Percentiles rank a stretch among this genome's conserved stretches.
phyloP scores from a whole-genome alignment of 1,140 invertebrate genomes.

The Popillia japonica region DNA sequence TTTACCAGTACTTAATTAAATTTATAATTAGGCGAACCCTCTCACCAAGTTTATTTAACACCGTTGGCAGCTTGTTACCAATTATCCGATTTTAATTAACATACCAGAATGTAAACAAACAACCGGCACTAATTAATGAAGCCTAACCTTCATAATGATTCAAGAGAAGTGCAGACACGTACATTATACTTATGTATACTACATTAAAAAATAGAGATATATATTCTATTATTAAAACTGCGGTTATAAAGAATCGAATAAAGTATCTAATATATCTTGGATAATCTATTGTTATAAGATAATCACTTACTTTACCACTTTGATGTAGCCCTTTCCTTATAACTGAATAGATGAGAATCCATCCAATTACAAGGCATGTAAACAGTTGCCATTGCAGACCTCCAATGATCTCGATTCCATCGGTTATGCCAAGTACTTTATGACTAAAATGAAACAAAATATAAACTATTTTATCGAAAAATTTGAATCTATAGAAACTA shows the following conservation, averaged over 20 bases:
- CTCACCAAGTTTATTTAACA: conserved; percentile 20
- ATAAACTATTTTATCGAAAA: neutral
- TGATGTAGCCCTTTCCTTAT: conserved; percentile 77
- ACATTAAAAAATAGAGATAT: neutral
- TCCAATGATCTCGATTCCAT: conserved; percentile 71
- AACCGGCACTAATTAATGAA: neutral
- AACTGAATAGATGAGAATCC: conserved; percentile 76
- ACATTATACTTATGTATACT: no score
- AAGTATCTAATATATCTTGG: no score
- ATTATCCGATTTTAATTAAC: conserved; percentile 29
- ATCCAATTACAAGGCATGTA: conserved; percentile 72
- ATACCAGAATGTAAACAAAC: conserved; percentile 3
- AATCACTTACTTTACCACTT: conserved; percentile 74
- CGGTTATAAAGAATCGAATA: neutral
- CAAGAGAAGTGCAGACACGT: neutral
- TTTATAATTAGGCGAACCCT: conserved; percentile 18
- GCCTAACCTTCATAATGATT: neutral
- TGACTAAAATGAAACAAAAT: conserved; percentile 60
- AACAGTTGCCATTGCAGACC: conserved; percentile 76
- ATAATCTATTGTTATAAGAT: neutral
- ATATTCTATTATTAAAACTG: neutral
- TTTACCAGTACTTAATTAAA: conserved; percentile 15
- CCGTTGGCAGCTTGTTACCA: conserved; percentile 21
- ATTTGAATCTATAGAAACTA: neutral
- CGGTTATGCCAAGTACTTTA: conserved; percentile 65